phyloP scores from a whole-genome alignment of 1,140 invertebrate genomes.

The Drosophila ironensis region DNA sequence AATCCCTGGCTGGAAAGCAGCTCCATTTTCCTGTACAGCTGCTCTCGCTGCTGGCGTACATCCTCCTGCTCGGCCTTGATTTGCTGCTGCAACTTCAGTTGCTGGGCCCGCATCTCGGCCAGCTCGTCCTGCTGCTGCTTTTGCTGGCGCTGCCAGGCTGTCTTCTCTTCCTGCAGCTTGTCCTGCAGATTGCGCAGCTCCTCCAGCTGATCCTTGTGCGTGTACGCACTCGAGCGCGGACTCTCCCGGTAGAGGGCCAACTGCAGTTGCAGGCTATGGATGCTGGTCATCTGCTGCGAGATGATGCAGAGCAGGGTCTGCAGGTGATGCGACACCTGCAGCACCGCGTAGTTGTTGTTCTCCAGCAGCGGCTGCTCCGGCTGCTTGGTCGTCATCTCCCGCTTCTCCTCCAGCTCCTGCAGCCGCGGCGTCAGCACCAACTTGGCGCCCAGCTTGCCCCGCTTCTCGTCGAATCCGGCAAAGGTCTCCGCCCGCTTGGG shows the following conservation, averaged over 20 bases:
- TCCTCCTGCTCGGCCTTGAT: slow-evolving; percentile 90
- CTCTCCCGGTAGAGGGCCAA: slow-evolving; percentile 83
- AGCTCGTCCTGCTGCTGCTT: slow-evolving; percentile 86
- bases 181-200: slow-evolving; percentile 88
- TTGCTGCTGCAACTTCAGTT: slow-evolving; percentile 84
- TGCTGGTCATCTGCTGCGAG: slow-evolving; percentile 92
- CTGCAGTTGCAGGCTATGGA: slow-evolving; percentile 88
- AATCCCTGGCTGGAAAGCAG: slow-evolving; percentile 89
- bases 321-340: slow-evolving; percentile 90
- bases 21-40: slow-evolving; percentile 92
- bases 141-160: slow-evolving; percentile 87
- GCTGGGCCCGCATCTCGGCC: slow-evolving; percentile 85
- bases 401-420: slow-evolving; percentile 74
- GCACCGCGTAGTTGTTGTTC: slow-evolving; percentile 87
- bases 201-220: slow-evolving; percentile 88
- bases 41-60: slow-evolving; percentile 92
- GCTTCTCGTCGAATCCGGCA: slow-evolving; percentile 92
- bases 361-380: slow-evolving; percentile 83
- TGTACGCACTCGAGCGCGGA: slow-evolving; percentile 83
- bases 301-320: slow-evolving; percentile 92
- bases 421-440: slow-evolving; percentile 62
- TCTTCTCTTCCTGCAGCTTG: slow-evolving; percentile 90
- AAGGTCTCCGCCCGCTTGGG: slow-evolving; percentile 97
- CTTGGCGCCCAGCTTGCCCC: slow-evolving; percentile 66
- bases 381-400: slow-evolving; percentile 41